Percentiles rank a stretch among this genome's conserved stretches.
Evolutionary conservation across 1,140 invertebrate species (phyloP).

Genomic region (Panagrolaimus sp.): DNA sequence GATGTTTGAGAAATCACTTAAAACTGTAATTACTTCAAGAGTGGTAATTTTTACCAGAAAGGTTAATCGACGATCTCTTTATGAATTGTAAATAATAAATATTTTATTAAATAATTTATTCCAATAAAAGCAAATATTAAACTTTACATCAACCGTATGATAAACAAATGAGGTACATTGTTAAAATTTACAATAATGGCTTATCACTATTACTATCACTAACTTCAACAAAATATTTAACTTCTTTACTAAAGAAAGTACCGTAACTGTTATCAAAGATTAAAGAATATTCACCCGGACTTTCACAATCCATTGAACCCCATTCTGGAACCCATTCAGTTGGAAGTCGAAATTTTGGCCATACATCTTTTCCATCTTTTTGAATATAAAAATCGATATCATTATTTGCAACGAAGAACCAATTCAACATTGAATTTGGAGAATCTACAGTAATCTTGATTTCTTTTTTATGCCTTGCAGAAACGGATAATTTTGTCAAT

Average conservation of each 20-base stretch:
- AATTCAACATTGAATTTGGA: slow-evolving; percentile 24
- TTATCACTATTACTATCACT: too few species aligned
- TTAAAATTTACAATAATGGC: too few species aligned
- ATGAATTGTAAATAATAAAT: too few species aligned
- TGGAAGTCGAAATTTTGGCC: slow-evolving; percentile 28
- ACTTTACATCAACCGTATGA: too few species aligned
- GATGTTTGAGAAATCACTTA: too few species aligned
- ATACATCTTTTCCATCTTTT: slow-evolving; percentile 24
- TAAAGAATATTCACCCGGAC: slow-evolving; percentile 24
- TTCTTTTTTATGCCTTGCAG: slow-evolving; percentile 28
- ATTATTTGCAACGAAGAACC: slow-evolving; percentile 35
- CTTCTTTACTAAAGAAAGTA: slow-evolving; percentile 34
- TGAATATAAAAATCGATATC: slow-evolving; percentile 35
- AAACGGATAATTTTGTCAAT: slow-evolving; percentile 29
- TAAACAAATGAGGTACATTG: too few species aligned
- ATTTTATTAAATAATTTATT: too few species aligned
- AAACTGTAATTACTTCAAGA: too few species aligned
- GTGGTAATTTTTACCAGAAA: too few species aligned
- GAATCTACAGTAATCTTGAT: slow-evolving; percentile 25
- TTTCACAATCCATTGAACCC: slow-evolving; percentile 18
- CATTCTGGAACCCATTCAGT: slow-evolving; percentile 41
- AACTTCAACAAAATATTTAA: slow-evolving; percentile 23
- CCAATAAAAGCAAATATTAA: too few species aligned
- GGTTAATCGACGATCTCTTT: too few species aligned
- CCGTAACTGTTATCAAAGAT: slow-evolving; percentile 39